Evolutionary conservation across 2,113 vertebrate genomes (phyloP), one percentile per base, ranked within the genome.

Genomic region (Arothron firmamentum): DNA sequence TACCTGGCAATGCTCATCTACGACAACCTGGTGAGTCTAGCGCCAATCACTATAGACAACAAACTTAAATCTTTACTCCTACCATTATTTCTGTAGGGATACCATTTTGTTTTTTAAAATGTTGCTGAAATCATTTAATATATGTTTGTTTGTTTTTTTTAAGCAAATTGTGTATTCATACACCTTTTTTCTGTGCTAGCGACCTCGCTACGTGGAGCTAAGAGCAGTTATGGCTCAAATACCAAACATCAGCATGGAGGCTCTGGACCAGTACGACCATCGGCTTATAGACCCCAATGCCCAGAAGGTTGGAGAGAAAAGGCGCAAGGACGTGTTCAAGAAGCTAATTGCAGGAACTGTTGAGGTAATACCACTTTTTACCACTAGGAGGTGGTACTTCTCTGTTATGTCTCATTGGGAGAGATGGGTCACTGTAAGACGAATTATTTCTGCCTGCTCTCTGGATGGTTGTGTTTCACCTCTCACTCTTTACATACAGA

Each of bases 1-100:
- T 92, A 94, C 67, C 85, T 98, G 83, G 94, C 95, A n/a, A 93
- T 97, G 90, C 90, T 94, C 80, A 94, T 97, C 80, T 99, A 99
- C 3, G 96, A 97, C 63, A 90, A 92, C 13, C 88, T 99, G 93
- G 97, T 89, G 73, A 86, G 85, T 7, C 38, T 13, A 34, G 54
- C 9, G 13, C 10, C 18, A 18, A 5, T 8, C 34, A 38, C 1
- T 12, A 38, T 10, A 38, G 34, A 11, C 34, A 1, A 38, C 34
- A 38, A 38, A 10, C 10, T 38, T 11, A 12, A 12, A 9, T 38
- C 34, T 38, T 38, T 12, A 38, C 11, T 11, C 34, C 34, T 38
- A 12, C 9, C 34, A 38, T 11, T 38, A 38, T 38, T 38, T 38
- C 34, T 38, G 34, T 38, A 38, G 34, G 1, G 11, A 11, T 38